These are phyloP conservation scores for Argopecten irradians DNA, from an alignment of 1,140 invertebrate genomes.

Conservation along the genomic window DNA sequence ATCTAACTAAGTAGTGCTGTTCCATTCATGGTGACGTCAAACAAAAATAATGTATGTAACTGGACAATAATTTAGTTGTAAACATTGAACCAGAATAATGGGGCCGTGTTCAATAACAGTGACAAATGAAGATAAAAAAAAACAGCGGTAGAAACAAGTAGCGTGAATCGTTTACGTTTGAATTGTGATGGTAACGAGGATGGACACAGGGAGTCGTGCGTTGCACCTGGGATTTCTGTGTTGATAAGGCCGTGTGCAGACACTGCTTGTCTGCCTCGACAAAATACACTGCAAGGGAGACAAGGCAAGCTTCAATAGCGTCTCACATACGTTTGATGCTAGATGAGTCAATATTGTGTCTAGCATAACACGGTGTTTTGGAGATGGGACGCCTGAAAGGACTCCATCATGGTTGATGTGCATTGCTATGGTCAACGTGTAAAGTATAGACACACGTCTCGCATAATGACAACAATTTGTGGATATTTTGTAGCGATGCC, in stretches of 20 bases:
- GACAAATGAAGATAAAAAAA: background rate
- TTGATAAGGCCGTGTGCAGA: background rate
- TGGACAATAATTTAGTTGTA: background rate
- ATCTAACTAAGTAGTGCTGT: too few species aligned
- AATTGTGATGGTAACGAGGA: background rate
- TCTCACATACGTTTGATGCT: too few species aligned
- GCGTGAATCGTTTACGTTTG: background rate
- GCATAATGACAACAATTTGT: too few species aligned
- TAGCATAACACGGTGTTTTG: too few species aligned
- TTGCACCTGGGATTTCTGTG: background rate
- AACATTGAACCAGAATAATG: background rate
- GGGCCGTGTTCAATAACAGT: background rate
- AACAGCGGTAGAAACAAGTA: background rate
- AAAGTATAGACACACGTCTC: too few species aligned
- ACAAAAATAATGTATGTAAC: background rate
- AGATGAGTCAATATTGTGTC: too few species aligned
- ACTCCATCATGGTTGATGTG: too few species aligned
- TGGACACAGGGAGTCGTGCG: background rate
- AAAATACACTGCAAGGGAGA: background rate
- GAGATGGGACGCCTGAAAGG: too few species aligned
- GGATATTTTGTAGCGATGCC: too few species aligned
- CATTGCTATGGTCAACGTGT: too few species aligned
- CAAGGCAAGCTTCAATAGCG: background rate
- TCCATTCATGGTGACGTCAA: constrained; percentile 7
- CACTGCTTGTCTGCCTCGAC: too few species aligned